Evolutionary conservation across 2,113 vertebrate species (phyloP).

Genomic region (Dunckerocampus dactyliophorus): DNA sequence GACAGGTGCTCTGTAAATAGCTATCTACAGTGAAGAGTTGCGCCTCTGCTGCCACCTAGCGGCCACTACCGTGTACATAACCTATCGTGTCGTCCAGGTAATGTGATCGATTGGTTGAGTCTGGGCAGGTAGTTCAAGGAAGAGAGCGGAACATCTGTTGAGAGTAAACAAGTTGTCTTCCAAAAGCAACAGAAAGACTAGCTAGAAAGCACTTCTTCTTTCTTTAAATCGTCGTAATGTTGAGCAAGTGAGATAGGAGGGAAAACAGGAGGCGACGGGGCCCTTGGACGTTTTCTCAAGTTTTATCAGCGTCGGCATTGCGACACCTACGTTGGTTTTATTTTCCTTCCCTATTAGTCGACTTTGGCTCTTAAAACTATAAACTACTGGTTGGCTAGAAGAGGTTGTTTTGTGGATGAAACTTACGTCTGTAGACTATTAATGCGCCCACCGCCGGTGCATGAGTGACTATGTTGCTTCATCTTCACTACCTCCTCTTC

Average conservation of each 20-base stretch:
- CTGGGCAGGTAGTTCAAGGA: constrained; percentile 58
- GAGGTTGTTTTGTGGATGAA: not conserved
- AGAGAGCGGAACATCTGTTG: constrained; percentile 14
- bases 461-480: constrained; percentile 68
- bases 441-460: constrained; percentile 53
- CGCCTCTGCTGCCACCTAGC: constrained; percentile 44
- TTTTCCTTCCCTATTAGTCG: not conserved
- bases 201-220: not conserved
- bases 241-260: too few species aligned
- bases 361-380: constrained; percentile 7
- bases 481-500: constrained; percentile 70
- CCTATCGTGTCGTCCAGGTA: constrained; percentile 37
- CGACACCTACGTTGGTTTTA: constrained; percentile 1
- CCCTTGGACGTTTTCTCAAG: constrained; percentile 22
- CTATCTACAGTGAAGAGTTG: not conserved
- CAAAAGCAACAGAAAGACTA: not conserved
- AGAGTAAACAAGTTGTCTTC: constrained; percentile 39
- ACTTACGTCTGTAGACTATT: constrained; percentile 7
- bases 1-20: too few species aligned
- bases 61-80: constrained; percentile 4
- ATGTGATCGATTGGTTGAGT: constrained; percentile 59
- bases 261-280: not conserved
- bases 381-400: not conserved
- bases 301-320: constrained; percentile 14
- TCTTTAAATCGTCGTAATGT: too few species aligned